Evolutionary conservation across 2,113 vertebrate species (phyloP).

Genomic region (Tragelaphus buxtoni): DNA sequence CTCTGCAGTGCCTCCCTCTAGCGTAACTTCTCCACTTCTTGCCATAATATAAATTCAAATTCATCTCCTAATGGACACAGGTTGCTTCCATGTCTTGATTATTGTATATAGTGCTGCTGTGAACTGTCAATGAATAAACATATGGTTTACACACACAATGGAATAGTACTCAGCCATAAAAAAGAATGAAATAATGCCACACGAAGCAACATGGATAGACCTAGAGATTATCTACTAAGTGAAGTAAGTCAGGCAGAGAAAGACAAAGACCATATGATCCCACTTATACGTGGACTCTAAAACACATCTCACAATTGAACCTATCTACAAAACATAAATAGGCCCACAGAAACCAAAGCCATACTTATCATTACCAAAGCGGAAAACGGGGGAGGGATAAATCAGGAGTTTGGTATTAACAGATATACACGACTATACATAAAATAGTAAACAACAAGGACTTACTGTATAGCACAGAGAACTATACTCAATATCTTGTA

Average conservation of each 20-base stretch:
- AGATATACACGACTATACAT: neutral
- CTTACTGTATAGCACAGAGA: neutral
- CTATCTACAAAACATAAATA: neutral
- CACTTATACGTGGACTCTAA: neutral
- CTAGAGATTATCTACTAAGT: neutral
- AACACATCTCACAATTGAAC: neutral
- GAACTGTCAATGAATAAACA: neutral
- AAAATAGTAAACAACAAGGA: neutral
- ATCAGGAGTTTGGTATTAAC: neutral
- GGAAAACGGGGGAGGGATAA: neutral
- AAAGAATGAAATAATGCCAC: neutral
- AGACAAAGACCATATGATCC: neutral
- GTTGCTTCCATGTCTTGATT: neutral
- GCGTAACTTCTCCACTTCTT: neutral
- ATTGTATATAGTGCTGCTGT: neutral
- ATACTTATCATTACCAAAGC: neutral
- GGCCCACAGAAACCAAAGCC: neutral
- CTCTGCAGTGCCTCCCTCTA: neutral
- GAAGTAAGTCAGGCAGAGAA: neutral
- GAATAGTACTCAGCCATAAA: neutral
- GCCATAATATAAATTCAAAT: neutral
- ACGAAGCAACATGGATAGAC: neutral
- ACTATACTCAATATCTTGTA: neutral
- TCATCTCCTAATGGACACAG: neutral
- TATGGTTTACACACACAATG: neutral